These are phyloP conservation scores for Hyposoter didymator DNA, from an alignment of 2,888 invertebrate genomes.

Conservation along the genomic window DNA sequence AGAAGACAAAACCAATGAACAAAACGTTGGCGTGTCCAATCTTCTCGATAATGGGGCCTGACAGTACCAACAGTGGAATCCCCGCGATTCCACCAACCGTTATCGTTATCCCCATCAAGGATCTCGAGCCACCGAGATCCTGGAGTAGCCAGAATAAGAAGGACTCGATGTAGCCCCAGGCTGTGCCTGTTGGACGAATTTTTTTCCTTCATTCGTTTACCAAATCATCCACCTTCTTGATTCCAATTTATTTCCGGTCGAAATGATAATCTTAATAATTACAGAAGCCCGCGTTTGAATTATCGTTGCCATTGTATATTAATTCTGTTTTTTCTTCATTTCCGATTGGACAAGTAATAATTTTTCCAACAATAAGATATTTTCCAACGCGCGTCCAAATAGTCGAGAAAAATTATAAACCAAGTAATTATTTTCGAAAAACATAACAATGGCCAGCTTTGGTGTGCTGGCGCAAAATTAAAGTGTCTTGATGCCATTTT, in stretches of 20 bases:
- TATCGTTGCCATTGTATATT: not conserved
- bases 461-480: not conserved
- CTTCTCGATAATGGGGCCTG: slow-evolving; percentile 90
- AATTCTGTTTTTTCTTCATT: not conserved
- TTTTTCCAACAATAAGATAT: not conserved
- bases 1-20: slow-evolving; percentile 91
- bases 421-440: not conserved
- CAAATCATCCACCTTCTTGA: not conserved
- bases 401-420: not conserved
- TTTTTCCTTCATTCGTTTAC: not conserved
- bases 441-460: not conserved
- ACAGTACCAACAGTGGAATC: slow-evolving; percentile 90
- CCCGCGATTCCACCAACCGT: slow-evolving; percentile 92
- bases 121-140: slow-evolving; percentile 90
- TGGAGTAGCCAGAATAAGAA: slow-evolving; percentile 93
- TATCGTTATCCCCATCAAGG: slow-evolving; percentile 92
- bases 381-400: not conserved
- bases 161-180: slow-evolving; percentile 94
- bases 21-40: slow-evolving; percentile 92
- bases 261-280: not conserved
- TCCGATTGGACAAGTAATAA: not conserved
- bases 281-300: not conserved
- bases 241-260: not conserved
- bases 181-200: slow-evolving; percentile 86
- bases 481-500: not conserved